These are phyloP conservation scores for Vanacampus margaritifer DNA, from an alignment of 2,113 vertebrate species.

Conservation along the genomic window DNA sequence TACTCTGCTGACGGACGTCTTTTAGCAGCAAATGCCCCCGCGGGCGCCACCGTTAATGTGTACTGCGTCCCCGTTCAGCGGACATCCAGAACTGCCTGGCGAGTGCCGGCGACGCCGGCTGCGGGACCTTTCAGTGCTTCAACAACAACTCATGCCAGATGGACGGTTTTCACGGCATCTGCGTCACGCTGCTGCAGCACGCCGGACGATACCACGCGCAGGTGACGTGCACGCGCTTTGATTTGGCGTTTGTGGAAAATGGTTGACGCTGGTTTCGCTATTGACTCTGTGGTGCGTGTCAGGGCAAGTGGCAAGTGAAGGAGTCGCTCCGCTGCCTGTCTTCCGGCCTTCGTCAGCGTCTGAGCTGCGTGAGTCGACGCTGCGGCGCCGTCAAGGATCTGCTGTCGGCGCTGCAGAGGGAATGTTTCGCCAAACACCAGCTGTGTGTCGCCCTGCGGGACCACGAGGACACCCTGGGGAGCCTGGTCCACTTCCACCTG, in stretches of 20 bases:
- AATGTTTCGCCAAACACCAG: constrained; percentile 91
- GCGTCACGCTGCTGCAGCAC: constrained; percentile 92
- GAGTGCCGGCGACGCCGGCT: constrained; percentile 88
- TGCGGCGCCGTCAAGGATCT: constrained; percentile 90
- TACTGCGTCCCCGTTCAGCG: constrained; percentile 53
- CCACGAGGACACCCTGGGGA: constrained; percentile 85
- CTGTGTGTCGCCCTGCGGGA: constrained; percentile 84
- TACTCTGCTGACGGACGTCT: too few species aligned
- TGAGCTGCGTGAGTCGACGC: constrained; percentile 92
- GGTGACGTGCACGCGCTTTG: constrained; percentile 64
- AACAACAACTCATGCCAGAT: constrained; percentile 95
- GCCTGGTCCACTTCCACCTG: constrained; percentile 94
- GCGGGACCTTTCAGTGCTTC: constrained; percentile 92
- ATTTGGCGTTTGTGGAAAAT: too few species aligned
- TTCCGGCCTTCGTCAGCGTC: constrained; percentile 86
- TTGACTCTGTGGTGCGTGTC: constrained; percentile 16
- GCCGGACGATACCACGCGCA: constrained; percentile 93
- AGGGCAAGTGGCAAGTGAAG: constrained; percentile 97
- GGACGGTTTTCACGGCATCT: constrained; percentile 89
- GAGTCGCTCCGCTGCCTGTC: constrained; percentile 91
- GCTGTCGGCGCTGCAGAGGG: constrained; percentile 87
- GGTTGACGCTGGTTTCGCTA: not conserved
- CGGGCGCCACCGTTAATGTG: too few species aligned
- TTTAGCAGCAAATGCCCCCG: too few species aligned
- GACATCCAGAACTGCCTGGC: constrained; percentile 93